These are phyloP conservation scores for Shinisaurus crocodilurus DNA, from an alignment of 2,113 vertebrate genomes.

Conservation along the genomic window DNA sequence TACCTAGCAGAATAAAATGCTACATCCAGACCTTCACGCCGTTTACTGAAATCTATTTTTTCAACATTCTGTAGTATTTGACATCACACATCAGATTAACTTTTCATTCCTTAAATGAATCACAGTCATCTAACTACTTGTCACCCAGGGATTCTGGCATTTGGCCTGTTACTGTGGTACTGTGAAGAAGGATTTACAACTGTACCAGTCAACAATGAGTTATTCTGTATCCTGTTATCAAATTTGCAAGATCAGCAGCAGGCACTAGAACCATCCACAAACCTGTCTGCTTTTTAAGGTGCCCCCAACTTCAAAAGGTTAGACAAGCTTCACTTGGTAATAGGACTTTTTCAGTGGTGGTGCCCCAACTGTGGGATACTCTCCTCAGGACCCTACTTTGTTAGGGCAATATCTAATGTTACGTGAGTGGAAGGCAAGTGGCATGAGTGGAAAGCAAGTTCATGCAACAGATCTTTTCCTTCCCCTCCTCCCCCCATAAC, in stretches of 20 bases:
- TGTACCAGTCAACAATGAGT: neutral
- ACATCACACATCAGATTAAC: neutral
- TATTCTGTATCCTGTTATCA: neutral
- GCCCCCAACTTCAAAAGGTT: neutral
- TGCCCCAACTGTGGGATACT: neutral
- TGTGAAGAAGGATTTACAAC: neutral
- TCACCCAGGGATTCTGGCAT: conserved; percentile 6
- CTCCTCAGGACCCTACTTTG: neutral
- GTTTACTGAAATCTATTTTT: conserved; percentile 38
- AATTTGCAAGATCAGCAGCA: neutral
- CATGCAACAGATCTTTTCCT: neutral
- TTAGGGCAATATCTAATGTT: too few relatives aligned
- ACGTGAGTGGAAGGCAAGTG: too few relatives aligned
- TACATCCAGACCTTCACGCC: conserved; percentile 37
- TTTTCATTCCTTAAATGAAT: conserved; percentile 15
- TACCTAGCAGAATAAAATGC: conserved; percentile 42
- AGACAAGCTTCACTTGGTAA: neutral
- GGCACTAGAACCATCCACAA: neutral
- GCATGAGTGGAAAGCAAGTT: neutral
- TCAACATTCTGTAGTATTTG: neutral
- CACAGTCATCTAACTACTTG: neutral
- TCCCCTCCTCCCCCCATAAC: neutral
- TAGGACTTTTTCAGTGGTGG: neutral
- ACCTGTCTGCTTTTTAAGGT: neutral
- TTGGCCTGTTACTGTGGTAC: neutral